Evolutionary conservation across 2,888 invertebrate genomes (phyloP).

Genomic region (Vannuccia rotundouncinata): DNA sequence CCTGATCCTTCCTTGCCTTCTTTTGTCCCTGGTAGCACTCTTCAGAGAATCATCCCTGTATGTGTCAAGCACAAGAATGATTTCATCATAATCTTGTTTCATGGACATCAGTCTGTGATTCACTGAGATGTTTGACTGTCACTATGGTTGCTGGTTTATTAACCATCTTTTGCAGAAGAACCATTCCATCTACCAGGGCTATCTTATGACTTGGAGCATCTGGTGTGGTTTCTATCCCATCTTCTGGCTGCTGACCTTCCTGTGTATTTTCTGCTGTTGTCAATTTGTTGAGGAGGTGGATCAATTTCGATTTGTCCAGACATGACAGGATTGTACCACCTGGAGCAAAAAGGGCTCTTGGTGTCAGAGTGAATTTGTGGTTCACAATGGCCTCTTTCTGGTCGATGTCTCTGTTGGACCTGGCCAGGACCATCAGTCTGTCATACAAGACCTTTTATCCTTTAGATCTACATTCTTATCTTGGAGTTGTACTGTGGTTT

Average conservation of each 20-base stretch:
- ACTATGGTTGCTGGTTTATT: constrained; percentile 31
- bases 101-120: constrained; percentile 28
- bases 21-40: background rate
- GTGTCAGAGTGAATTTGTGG: constrained; percentile 34
- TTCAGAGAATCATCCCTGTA: constrained; percentile 22
- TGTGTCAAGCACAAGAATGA: constrained; percentile 10
- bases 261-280: background rate
- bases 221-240: background rate
- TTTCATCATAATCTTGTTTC: background rate
- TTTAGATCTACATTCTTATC: constrained; percentile 40
- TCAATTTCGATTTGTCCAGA: constrained; percentile 29
- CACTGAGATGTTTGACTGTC: constrained; percentile 27
- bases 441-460: constrained; percentile 38
- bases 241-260: background rate
- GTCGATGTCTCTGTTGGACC: constrained; percentile 37
- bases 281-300: constrained; percentile 34
- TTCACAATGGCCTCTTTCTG: constrained; percentile 32
- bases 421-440: constrained; percentile 38
- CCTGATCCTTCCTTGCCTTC: constrained; percentile 22
- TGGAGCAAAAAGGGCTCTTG: constrained; percentile 34
- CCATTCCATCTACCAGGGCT: constrained; percentile 29
- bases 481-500: constrained; percentile 31
- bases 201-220: background rate
- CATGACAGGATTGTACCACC: constrained; percentile 34
- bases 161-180: background rate